A percentile compares a stretch with the other conserved stretches of the same genome.
phyloP scores from a whole-genome alignment of 2,113 vertebrate species.

The Typhlomys cinereus region DNA sequence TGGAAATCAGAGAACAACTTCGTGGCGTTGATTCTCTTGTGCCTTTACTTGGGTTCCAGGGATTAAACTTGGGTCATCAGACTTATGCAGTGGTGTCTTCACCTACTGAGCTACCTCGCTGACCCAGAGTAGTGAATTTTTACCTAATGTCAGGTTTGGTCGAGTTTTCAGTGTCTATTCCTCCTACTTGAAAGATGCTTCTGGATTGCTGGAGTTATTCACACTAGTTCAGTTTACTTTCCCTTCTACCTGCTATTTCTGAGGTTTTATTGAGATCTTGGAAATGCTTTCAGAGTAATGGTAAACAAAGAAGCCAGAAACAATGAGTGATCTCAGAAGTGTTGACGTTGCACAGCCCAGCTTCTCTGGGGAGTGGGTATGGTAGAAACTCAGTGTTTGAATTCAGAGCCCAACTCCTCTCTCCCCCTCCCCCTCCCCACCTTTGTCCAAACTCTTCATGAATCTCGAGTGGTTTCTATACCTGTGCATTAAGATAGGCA shows the following conservation, averaged over 20 bases:
- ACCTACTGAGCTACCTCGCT: too few relatives aligned
- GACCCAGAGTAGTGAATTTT: too few relatives aligned
- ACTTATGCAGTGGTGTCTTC: too few relatives aligned
- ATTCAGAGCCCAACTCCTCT: neutral
- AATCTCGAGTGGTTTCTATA: neutral
- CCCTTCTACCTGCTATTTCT: neutral
- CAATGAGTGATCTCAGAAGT: too few relatives aligned
- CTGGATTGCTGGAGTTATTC: neutral
- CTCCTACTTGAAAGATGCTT: neutral
- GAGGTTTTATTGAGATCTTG: neutral
- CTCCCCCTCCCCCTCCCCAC: too few relatives aligned
- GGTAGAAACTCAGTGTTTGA: neutral
- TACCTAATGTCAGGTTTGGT: neutral
- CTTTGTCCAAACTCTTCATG: neutral
- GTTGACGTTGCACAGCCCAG: neutral
- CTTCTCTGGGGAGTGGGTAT: neutral
- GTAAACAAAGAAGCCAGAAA: neutral
- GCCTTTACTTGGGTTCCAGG: too few relatives aligned
- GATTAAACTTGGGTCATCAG: too few relatives aligned
- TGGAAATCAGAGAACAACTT: too few relatives aligned
- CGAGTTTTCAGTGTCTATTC: neutral
- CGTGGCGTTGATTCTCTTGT: too few relatives aligned
- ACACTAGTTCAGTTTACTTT: neutral
- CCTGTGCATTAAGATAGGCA: neutral
- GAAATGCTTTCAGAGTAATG: neutral